Base-by-base conservation (phyloP, 2,797 vertebrate species). In the Gastrophryne carolinensis region DNA sequence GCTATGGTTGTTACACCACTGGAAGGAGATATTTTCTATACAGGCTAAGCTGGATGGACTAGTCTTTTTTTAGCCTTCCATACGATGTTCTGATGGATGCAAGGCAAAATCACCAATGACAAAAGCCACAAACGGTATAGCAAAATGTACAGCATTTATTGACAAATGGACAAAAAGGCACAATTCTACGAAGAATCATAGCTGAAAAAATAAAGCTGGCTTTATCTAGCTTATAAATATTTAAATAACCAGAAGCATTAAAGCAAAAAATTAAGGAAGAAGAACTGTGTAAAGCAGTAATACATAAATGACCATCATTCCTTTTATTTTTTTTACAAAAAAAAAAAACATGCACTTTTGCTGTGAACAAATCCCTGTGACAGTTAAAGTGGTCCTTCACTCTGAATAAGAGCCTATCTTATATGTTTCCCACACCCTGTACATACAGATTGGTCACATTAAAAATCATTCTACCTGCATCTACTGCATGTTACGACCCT, bases 81-180 rank as follows among this genome's bases (percentile, higher is more conserved):
- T n/a, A n/a, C n/a, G n/a, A n/a, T n/a, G n/a, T n/a, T n/a, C n/a
- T n/a, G n/a, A n/a, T n/a, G n/a, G n/a, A n/a, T n/a, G n/a, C n/a
- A n/a, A 10, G 10, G 4, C 4, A 19, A 47, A 1, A 1, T 6
- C 7, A 47, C 44, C 17, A 21, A 47, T 5, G 15, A 37, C 57
- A 37, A 54, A 13, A 13, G 32, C 64, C 61, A 64, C 62, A n/a
- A 37, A 52, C 13, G 9, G 5, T 87, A 86, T 81, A 90, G 91
- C 89, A 91, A 92, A 93, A 89, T 90, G 87, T 91, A 93, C 91
- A 92, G 91, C 89, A 86, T 92, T 92, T 92, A 92, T 92, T 93
- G 89, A 92, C 90, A 87, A 87, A 91, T 87, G 86, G 90, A 92
- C 91, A 90, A 91, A 89, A 91, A 92, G 91, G 91, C 92, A 93